Conservation (phyloP, 2,797 vertebrate species). For the Mico argentatus region DNA sequence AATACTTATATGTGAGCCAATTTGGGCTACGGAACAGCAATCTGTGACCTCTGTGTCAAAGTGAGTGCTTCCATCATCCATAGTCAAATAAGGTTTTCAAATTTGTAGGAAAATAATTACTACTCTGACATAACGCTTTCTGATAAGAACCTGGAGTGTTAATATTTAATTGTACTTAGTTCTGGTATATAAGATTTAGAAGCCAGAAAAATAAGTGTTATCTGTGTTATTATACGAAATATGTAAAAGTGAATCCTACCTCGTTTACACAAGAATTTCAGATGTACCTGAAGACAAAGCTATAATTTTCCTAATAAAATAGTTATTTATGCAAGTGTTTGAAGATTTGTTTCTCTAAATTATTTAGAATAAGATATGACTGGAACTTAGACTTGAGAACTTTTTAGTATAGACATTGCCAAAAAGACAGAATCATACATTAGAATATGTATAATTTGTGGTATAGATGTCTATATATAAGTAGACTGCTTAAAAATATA, state of each 20-base stretch:
- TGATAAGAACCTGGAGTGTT: not conserved
- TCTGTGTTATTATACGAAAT: not conserved
- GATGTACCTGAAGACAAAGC: not conserved
- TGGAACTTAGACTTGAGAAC: not conserved
- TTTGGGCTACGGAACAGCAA: not conserved
- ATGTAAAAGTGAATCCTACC: not conserved
- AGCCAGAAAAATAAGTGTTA: not conserved
- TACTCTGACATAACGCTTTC: not conserved
- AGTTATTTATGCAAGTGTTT: not conserved
- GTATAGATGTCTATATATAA: not conserved
- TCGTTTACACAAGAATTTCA: not conserved
- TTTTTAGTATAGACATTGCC: not conserved
- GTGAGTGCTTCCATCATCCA: not conserved
- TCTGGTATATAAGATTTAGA: not conserved
- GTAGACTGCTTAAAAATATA: not conserved
- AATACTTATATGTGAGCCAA: not conserved
- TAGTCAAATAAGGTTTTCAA: not conserved
- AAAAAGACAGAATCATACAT: not conserved
- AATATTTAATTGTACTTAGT: not conserved
- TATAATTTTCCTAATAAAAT: not conserved
- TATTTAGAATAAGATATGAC: not conserved
- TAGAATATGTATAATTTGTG: not conserved
- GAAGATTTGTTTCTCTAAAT: not conserved
- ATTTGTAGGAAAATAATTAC: not conserved
- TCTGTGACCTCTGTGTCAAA: not conserved